Percentiles rank a stretch among this genome's conserved stretches.
phyloP scores from a whole-genome alignment of 1,140 invertebrate genomes.

The Pseudomyrmex cubaensis region DNA sequence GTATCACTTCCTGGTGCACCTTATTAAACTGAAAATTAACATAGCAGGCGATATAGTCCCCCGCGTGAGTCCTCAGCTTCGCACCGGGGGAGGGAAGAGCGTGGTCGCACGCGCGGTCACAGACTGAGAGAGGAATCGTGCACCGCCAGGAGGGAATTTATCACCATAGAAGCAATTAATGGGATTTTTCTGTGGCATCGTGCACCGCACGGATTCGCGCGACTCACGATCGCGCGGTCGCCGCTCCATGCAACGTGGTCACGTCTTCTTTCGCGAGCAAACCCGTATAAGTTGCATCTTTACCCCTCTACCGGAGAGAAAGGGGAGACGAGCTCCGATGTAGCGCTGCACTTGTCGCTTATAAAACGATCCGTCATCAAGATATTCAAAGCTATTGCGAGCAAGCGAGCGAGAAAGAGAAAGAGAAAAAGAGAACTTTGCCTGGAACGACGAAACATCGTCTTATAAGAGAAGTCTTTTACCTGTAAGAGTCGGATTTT shows the following conservation, averaged over 20 bases:
- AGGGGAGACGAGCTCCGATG: background rate
- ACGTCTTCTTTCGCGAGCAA: slow-evolving; percentile 71
- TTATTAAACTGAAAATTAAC: slow-evolving; percentile 84
- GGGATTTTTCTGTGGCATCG: slow-evolving; percentile 79
- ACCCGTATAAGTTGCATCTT: slow-evolving; percentile 38
- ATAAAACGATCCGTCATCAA: slow-evolving; percentile 65
- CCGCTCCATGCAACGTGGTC: slow-evolving; percentile 79
- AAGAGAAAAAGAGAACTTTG: too few species aligned
- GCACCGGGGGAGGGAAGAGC: slow-evolving; percentile 19
- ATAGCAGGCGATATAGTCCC: slow-evolving; percentile 80
- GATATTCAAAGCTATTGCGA: slow-evolving; percentile 71
- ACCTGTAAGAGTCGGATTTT: too few species aligned
- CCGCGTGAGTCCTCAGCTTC: slow-evolving; percentile 14
- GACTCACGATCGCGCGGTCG: slow-evolving; percentile 79
- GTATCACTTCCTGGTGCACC: slow-evolving; percentile 81
- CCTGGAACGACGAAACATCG: too few species aligned
- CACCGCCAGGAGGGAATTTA: slow-evolving; percentile 83
- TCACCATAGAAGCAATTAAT: slow-evolving; percentile 85
- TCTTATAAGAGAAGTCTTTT: too few species aligned
- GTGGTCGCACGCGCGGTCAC: slow-evolving; percentile 36
- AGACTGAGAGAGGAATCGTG: slow-evolving; percentile 76
- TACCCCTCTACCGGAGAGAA: background rate
- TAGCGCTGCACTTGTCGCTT: slow-evolving; percentile 45
- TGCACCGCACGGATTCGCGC: slow-evolving; percentile 73
- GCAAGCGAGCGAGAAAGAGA: background rate